Evolutionary conservation across 2,113 vertebrate species (phyloP), one percentile per base, ranked within the genome.

Genomic region (Copsychus sechellarum): DNA sequence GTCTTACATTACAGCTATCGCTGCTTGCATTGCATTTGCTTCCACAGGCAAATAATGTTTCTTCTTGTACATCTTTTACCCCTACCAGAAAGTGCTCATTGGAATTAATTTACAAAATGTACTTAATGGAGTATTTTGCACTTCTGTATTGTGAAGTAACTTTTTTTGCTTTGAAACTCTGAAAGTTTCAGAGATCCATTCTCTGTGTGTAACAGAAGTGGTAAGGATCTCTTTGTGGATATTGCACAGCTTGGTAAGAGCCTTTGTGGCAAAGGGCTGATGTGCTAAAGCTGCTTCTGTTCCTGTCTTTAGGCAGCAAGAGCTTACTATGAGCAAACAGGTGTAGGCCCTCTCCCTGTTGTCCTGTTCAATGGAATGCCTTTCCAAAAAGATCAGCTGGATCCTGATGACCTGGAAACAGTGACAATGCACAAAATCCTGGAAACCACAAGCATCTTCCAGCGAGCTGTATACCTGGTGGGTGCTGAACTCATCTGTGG

Each of bases 351-450:
- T 5, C 95, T 99, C 48, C 99, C 99, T 6, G 98, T 99, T 4
- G 98, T 99, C 77, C 98, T 99, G 61, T 99, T 99, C 96, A 99
- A 99, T 45, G 99, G 99, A 19, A 98, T 99, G 95, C 99, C 99
- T 31, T 98, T 98, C 89, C 98, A 98, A 64, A 98, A 97, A 23
- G 99, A 99, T 47, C 99, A 99, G 95, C 97, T 99, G 84, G 99
- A 99, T 94, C 98, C 99, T 1, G 99, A 99, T 58, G 99, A 99
- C 88, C 95, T 99, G 87, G 99, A 99, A 96, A 99, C 99, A 0
- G 97, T 99, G 84, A 99, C 99, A 66, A 99, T 99, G 99, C 99
- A 99, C 95, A 99, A 99, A 97, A 99, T 99, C 94, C 97, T 99
- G 91, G 99, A 99, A 96, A 99, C 99, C 34, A 99, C 99, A 10